Evolutionary conservation across 2,888 invertebrate genomes (phyloP).

Genomic region (Beris morrisii): DNA sequence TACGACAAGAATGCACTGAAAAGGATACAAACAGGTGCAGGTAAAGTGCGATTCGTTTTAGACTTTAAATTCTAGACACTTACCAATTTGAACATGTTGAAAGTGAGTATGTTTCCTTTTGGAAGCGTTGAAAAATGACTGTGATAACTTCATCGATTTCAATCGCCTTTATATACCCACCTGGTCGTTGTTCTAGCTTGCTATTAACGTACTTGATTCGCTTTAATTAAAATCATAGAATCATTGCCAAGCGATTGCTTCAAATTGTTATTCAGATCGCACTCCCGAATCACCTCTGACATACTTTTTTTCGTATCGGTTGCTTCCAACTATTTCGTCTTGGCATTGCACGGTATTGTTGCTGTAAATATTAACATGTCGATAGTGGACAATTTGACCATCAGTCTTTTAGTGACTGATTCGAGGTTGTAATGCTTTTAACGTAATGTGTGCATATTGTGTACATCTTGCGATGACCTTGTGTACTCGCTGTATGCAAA

Average conservation of each 20-base stretch:
- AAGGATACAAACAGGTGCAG: neutral
- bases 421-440: too few relatives aligned
- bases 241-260: conserved; percentile 10
- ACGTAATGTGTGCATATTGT: too few relatives aligned
- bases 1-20: conserved; percentile 44
- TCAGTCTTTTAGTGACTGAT: too few relatives aligned
- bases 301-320: neutral
- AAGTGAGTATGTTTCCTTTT: conserved; percentile 46
- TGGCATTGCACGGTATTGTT: too few relatives aligned
- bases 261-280: conserved; percentile 20
- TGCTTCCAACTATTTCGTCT: too few relatives aligned
- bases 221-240: neutral
- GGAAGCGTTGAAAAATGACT: conserved; percentile 40
- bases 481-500: too few relatives aligned
- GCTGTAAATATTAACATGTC: too few relatives aligned
- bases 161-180: conserved; percentile 14
- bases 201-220: conserved; percentile 5
- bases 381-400: too few relatives aligned
- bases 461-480: too few relatives aligned
- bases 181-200: neutral
- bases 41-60: neutral
- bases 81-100: conserved; percentile 55
- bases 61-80: conserved; percentile 41
- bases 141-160: conserved; percentile 2
- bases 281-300: conserved; percentile 1